These are phyloP conservation scores for Zoanthus gigantus DNA, from an alignment of 92 coral and sea anemone species.

Conservation along the genomic window DNA sequence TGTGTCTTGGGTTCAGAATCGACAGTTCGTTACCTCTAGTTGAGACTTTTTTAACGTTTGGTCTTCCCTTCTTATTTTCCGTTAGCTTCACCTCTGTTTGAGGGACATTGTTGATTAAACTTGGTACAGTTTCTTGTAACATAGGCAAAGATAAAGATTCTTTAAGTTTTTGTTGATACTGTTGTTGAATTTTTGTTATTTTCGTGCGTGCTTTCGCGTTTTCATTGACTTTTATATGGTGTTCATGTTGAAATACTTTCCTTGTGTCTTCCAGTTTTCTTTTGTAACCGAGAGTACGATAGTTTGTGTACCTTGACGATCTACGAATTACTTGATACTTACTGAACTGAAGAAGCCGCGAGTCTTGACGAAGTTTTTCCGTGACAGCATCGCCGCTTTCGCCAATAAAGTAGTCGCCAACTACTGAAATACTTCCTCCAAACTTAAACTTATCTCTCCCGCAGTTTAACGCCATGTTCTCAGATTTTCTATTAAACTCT, in stretches of 20 bases:
- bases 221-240: constrained; percentile 53
- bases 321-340: constrained; percentile 66
- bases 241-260: constrained; percentile 65
- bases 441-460: background rate
- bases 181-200: constrained; percentile 33
- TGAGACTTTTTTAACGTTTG: background rate
- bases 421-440: background rate
- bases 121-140: background rate
- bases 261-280: constrained; percentile 59
- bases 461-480: background rate
- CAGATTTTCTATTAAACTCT: background rate
- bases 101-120: background rate
- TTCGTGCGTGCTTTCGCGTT: constrained; percentile 56
- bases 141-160: background rate
- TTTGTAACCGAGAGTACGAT: constrained; percentile 73
- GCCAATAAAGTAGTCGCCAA: constrained; percentile 10
- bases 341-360: constrained; percentile 81
- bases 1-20: background rate
- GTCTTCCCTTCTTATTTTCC: background rate
- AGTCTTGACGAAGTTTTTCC: constrained; percentile 77
- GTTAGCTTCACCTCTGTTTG: background rate
- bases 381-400: constrained; percentile 13
- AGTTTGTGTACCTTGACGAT: constrained; percentile 71
- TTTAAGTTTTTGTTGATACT: constrained; percentile 16
- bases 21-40: background rate